Evolutionary conservation across 2,113 vertebrate species (phyloP).

Genomic region (Montifringilla adamsi): DNA sequence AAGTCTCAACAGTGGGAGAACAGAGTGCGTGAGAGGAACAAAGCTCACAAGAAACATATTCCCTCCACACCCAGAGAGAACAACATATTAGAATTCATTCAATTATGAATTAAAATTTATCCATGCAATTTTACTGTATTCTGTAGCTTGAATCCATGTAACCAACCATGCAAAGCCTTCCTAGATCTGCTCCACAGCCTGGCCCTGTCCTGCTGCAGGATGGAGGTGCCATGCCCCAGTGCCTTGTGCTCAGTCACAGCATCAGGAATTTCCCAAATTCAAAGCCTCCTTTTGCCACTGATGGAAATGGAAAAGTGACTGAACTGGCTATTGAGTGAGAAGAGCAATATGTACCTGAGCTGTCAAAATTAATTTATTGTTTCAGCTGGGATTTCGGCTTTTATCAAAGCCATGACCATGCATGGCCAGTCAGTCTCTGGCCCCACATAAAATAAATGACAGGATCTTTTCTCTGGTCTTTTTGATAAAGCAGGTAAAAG

Average conservation of each 20-base stretch:
- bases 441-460: not conserved
- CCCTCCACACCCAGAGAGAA: accelerated
- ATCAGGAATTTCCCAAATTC: not conserved
- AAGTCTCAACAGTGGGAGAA: not conserved
- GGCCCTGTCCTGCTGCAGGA: not conserved
- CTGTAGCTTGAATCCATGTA: not conserved
- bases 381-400: not conserved
- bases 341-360: not conserved
- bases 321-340: not conserved
- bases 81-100: not conserved
- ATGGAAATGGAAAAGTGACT: not conserved
- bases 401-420: not conserved
- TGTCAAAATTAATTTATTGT: not conserved
- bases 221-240: not conserved
- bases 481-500: not conserved
- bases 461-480: not conserved
- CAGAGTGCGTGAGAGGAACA: not conserved
- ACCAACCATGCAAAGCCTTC: not conserved
- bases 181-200: not conserved
- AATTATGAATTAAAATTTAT: not conserved
- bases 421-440: not conserved
- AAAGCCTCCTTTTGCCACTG: not conserved
- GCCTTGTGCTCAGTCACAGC: not conserved
- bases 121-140: not conserved
- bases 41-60: not conserved